Evolutionary conservation across 2,888 invertebrate genomes (phyloP).

Genomic region (Harpalus rubripes): DNA sequence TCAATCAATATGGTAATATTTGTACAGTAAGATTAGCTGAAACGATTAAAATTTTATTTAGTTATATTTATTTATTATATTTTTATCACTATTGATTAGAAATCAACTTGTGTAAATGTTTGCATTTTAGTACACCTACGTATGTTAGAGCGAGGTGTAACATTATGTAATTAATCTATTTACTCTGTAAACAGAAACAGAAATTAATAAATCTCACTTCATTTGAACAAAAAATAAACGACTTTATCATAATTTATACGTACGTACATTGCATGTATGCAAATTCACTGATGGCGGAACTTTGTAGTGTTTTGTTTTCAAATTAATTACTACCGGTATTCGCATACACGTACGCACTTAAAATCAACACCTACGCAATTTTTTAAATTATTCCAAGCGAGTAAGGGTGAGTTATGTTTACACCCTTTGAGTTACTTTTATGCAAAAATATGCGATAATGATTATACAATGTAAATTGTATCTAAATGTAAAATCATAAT

Average conservation of each 20-base stretch:
- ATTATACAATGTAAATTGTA: neutral
- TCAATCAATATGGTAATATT: no score
- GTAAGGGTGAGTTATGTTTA: constrained; percentile 36
- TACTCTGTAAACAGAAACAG: neutral
- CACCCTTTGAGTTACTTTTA: neutral
- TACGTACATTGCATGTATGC: constrained; percentile 55
- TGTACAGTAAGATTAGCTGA: neutral
- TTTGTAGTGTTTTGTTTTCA: constrained; percentile 53
- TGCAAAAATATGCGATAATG: constrained; percentile 4
- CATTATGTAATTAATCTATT: constrained; percentile 8
- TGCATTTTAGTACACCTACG: neutral
- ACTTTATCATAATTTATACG: constrained; percentile 50
- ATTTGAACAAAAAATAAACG: constrained; percentile 36
- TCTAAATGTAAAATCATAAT: neutral
- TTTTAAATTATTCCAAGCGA: constrained; percentile 32
- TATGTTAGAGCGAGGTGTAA: neutral
- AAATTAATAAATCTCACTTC: neutral
- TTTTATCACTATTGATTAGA: constrained; percentile 2
- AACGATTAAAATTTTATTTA: neutral
- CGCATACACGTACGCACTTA: constrained; percentile 43
- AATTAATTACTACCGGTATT: constrained; percentile 57
- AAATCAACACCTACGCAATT: constrained; percentile 51
- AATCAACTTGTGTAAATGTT: neutral
- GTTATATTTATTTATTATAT: neutral
- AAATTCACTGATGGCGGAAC: constrained; percentile 26